Conservation (phyloP, 2,888 invertebrate species). For the Xanthia icteritia region DNA sequence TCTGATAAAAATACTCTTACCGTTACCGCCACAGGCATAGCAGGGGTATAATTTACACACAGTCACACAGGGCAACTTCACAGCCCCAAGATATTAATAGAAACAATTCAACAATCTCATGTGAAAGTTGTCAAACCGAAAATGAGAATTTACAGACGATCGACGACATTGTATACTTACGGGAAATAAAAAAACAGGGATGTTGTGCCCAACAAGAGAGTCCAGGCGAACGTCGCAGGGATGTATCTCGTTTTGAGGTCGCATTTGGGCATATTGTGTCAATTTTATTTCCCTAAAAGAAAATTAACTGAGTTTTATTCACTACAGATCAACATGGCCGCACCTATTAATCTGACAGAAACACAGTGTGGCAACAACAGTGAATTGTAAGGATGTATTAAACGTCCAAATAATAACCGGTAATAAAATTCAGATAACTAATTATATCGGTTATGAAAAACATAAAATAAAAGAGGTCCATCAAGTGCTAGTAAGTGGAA, state of each 20-base stretch:
- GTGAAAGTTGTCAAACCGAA: constrained; percentile 89
- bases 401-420: constrained; percentile 40
- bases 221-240: constrained; percentile 99
- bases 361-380: constrained; percentile 72
- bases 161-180: constrained; percentile 93
- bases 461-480: background rate
- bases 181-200: constrained; percentile 99
- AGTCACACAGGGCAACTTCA: constrained; percentile 76
- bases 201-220: constrained; percentile 97
- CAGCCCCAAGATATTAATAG: constrained; percentile 84
- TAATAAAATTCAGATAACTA: background rate
- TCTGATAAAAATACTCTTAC: constrained; percentile 63
- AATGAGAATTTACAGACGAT: constrained; percentile 81
- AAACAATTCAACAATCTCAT: constrained; percentile 83
- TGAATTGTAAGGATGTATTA: constrained; percentile 61
- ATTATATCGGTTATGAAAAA: background rate
- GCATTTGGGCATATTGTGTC: constrained; percentile 97
- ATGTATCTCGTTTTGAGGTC: constrained; percentile 98
- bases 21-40: constrained; percentile 53
- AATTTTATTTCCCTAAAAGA: constrained; percentile 88
- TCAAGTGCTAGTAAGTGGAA: background rate
- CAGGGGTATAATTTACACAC: constrained; percentile 62
- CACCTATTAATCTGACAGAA: constrained; percentile 89
- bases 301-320: constrained; percentile 87
- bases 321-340: constrained; percentile 92